Evolutionary conservation across 2,888 invertebrate genomes (phyloP), one percentile per base, ranked within the genome.

Genomic region (Portevinia maculata): DNA sequence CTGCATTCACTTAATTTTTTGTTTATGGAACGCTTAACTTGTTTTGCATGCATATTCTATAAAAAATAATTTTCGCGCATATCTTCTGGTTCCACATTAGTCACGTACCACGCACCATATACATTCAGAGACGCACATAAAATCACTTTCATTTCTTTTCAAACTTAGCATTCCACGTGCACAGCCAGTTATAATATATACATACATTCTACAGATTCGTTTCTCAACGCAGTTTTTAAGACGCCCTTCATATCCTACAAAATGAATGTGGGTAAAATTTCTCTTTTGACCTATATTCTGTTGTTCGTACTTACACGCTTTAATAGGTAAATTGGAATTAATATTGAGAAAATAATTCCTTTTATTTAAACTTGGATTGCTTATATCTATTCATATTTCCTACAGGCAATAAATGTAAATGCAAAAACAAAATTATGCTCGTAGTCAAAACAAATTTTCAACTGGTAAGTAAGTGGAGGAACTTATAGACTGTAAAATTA

Each of bases 211-310:
- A 41, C 39, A 41, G 30, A 65, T 65, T 41, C 13, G 30, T 17
- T 30, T 53, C 64, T 50, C 39, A 64, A 32, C 30, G 52, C 30
- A 24, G 21, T 60, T 21, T 39, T 41, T 41, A 30, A 52, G 65
- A 41, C 69, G 55, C 76, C 70, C 62, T 76, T 76, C 17, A 37
- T 55, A 62, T 55, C 39, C 32, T 24, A 57, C 46, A 60, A 44
- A n/a, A 32, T 28, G 48, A 44, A 62, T 70, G 55, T 69, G 39
- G 34, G 57, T 60, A 32, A 57, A 70, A 64, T 78, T 78, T 78
- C 76, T 78, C 76, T 78, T 78, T 78, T 70, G 70, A 55, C 76
- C 76, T 64, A 78, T 62, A 62, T 78, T 41, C 24, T 11, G 28
- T 30, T n/a, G 15, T 32, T 41, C 15, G 57, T 59, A 75, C 28